Evolutionary conservation across 2,113 vertebrate species (phyloP).

Genomic region (Thalassarche chlororhynchos): DNA sequence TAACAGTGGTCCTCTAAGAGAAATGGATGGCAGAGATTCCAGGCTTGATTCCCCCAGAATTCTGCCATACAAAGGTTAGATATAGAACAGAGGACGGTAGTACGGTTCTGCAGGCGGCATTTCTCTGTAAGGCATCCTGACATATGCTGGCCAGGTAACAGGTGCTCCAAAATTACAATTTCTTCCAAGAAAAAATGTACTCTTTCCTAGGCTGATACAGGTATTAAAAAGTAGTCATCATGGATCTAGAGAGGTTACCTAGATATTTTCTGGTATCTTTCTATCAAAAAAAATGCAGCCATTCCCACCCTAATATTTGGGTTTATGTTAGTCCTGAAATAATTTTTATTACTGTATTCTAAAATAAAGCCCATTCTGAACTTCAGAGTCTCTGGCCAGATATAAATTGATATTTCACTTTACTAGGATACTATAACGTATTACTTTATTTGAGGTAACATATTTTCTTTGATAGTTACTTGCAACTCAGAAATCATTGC

Average conservation of each 20-base stretch:
- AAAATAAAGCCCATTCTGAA: not conserved
- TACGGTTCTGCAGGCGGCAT: not conserved
- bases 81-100: not conserved
- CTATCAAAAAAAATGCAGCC: not conserved
- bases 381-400: not conserved
- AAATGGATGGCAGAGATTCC: not conserved
- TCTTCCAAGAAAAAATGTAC: not conserved
- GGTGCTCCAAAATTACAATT: not conserved
- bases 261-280: not conserved
- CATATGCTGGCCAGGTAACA: not conserved
- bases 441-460: not conserved
- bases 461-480: not conserved
- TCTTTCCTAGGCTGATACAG: not conserved
- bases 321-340: not conserved
- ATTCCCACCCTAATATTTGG: accelerated
- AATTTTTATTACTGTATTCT: not conserved
- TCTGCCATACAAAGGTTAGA: not conserved
- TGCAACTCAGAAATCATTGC: not conserved
- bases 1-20: not conserved
- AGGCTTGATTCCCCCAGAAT: not conserved
- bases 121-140: not conserved
- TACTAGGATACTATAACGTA: not conserved
- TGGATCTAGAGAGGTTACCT: not conserved
- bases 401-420: not conserved
- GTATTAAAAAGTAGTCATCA: not conserved